Base-by-base conservation (phyloP, 2,888 invertebrate species). In the Pollenia amentaria region DNA sequence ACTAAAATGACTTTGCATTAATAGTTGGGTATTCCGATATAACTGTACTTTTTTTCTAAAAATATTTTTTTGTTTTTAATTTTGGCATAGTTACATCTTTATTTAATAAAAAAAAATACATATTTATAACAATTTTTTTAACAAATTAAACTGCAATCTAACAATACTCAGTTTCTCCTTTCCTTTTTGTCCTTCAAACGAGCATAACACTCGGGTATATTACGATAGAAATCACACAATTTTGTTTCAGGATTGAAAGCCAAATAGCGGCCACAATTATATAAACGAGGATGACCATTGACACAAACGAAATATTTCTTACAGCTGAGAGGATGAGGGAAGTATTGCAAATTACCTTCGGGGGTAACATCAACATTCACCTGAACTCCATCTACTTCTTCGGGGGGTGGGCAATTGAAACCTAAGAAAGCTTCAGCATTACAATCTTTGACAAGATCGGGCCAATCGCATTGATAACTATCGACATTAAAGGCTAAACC, bases 381-480 rank as follows among this genome's bases (percentile, higher is more conserved):
- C 89, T 94, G 94, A 21, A 91, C 82, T 12, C 87, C 84, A 67
- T 88, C 90, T 38, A 89, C 90, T 2, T 83, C 78, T 9, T 90
- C 91, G 0, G 91, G 89, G 10, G 94, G 94, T 21, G 94, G 95
- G 90, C 97, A 98, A 12, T 94, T 95, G 94, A 97, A 98, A 14
- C 97, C 97, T 73, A 97, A 94, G 85, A 89, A 93, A 0, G 97
- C 96, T 95, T 97, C 97, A 70, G 96, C 96, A 91, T 97, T 96
- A 90, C 97, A 97, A 86, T 95, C 95, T 0, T 94, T 92, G 0
- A 97, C 97, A 91, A 96, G 95, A 94, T 98, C 98, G 1, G 97
- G 97, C 97, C 97, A 98, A 88, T 97, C 97, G 92, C 98, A 98
- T 70, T 96, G 95, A 91, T 97, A 97, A 2, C 94, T 95, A 29